Evolutionary conservation across 1,140 invertebrate genomes (phyloP), one percentile per base, ranked within the genome.

Genomic region (Brachionus asplanchnoidis): DNA sequence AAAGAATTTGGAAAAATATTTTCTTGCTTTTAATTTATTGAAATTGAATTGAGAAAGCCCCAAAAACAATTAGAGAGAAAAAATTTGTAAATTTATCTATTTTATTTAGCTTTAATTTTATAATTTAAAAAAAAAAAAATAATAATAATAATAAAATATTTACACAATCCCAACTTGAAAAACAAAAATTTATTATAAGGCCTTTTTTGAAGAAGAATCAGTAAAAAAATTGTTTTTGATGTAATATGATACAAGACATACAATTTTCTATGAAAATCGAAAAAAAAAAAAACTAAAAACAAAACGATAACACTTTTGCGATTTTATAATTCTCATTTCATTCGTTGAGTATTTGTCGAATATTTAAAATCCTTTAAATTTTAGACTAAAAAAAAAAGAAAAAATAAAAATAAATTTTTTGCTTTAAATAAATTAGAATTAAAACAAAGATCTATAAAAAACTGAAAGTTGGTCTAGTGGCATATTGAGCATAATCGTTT

Each of bases 321-420:
- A 73, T 73, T 73, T 73, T 73, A 73, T 73, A 73, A 73, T 73
- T 73, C 68, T 73, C 68, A 73, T 73, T 73, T 73, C 68, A 73
- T 73, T 73, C 68, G 68, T 73, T 73, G 68, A 73, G 68, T 73
- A 73, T 73, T 73, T 73, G 53, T 60, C 40, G 28, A 73, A 73
- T 42, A 73, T 40, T 40, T 40, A 42, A 73, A 73, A 42, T 40
- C 17, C n/a, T 42, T 17, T 40, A 40, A 73, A 73, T 44, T 40
- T 73, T 42, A 73, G 68, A 73, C 68, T 73, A 73, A 73, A 73
- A 73, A 73, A 36, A 32, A 6, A 28, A 28, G 3, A 28, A 28
- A 2, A 28, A 28, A 28, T 28, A 36, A 36, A 73, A 73, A 73
- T 73, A 73, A 73, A 17, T 17, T 42, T 73, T 73, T 73, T 73